A percentile compares a stretch with the other conserved stretches of the same genome.
Evolutionary conservation across 2,113 vertebrate genomes (phyloP).

Genomic region (Corythoichthys intestinalis): DNA sequence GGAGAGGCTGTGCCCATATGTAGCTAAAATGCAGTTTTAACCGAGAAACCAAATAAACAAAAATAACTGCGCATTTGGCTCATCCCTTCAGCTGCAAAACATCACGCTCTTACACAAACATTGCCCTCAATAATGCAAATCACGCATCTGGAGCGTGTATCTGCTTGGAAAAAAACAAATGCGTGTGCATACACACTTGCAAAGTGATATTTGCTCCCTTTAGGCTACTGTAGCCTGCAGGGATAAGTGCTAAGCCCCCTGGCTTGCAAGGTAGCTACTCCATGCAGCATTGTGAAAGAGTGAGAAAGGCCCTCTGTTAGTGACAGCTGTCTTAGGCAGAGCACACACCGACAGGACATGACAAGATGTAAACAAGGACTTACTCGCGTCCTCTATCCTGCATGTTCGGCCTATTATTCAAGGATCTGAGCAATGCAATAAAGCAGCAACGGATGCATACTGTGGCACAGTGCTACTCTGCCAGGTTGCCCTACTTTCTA

Average conservation of each 20-base stretch:
- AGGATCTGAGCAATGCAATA: constrained; percentile 39
- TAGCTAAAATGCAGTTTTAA: constrained; percentile 36
- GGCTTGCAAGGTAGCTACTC: constrained; percentile 29
- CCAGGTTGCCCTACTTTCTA: constrained; percentile 58
- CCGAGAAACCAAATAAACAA: constrained; percentile 39
- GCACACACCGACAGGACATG: constrained; percentile 34
- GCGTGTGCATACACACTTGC: constrained; percentile 22
- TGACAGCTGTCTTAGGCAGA: constrained; percentile 44
- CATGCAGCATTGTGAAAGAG: constrained; percentile 35
- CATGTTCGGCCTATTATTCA: constrained; percentile 35
- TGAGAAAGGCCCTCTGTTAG: constrained; percentile 38
- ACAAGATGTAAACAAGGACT: constrained; percentile 43
- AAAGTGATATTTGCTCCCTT: constrained; percentile 60
- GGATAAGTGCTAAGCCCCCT: constrained; percentile 52
- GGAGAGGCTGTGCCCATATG: constrained; percentile 29
- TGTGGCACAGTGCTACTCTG: constrained; percentile 40
- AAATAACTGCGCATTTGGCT: constrained; percentile 42
- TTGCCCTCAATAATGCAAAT: constrained; percentile 44
- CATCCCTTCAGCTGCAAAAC: constrained; percentile 35
- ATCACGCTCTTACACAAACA: constrained; percentile 32
- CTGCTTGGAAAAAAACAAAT: constrained; percentile 31
- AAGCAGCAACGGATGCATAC: constrained; percentile 46
- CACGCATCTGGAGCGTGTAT: constrained; percentile 43
- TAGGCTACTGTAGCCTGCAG: constrained; percentile 44
- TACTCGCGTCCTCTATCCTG: constrained; percentile 33